Percentiles rank a stretch among this genome's conserved stretches.
Conservation (phyloP, 2,797 vertebrate genomes). For the Pogoniulus pusillus region DNA sequence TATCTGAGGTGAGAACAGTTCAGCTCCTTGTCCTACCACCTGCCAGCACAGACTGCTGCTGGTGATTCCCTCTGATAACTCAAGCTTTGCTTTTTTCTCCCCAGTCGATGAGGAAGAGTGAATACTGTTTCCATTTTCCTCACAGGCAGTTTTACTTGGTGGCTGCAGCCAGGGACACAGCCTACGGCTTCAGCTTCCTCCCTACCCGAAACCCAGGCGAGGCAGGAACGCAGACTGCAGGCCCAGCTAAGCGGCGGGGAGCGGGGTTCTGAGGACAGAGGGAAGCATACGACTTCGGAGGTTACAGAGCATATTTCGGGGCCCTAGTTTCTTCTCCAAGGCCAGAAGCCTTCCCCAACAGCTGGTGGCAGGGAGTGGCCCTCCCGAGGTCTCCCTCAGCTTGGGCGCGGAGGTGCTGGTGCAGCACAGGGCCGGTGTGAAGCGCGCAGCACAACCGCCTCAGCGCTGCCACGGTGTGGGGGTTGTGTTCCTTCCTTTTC, state of each 20-base stretch:
- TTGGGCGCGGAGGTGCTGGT: fast-evolving
- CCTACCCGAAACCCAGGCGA: background rate
- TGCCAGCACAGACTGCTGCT: background rate
- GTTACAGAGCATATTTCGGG: fast-evolving
- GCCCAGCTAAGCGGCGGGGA: background rate
- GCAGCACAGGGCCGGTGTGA: too few relatives aligned
- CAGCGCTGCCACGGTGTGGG: background rate
- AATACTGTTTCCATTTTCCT: background rate
- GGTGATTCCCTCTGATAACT: background rate
- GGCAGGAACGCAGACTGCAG: fast-evolving
- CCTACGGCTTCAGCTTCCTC: background rate
- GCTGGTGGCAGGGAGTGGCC: too few relatives aligned
- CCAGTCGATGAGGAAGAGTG: background rate
- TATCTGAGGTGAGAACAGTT: conserved; percentile 6
- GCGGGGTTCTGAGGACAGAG: background rate
- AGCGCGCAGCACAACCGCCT: fast-evolving
- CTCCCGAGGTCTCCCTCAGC: background rate
- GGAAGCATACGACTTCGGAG: background rate
- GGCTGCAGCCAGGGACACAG: conserved; percentile 74
- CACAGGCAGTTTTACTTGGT: conserved; percentile 65
- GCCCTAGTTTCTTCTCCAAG: background rate
- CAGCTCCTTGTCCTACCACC: background rate
- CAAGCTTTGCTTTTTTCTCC: background rate
- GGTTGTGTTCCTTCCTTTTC: too few relatives aligned
- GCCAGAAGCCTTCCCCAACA: background rate